Base-by-base conservation (phyloP, 2,113 vertebrate genomes). In the Serilophus lunatus region DNA sequence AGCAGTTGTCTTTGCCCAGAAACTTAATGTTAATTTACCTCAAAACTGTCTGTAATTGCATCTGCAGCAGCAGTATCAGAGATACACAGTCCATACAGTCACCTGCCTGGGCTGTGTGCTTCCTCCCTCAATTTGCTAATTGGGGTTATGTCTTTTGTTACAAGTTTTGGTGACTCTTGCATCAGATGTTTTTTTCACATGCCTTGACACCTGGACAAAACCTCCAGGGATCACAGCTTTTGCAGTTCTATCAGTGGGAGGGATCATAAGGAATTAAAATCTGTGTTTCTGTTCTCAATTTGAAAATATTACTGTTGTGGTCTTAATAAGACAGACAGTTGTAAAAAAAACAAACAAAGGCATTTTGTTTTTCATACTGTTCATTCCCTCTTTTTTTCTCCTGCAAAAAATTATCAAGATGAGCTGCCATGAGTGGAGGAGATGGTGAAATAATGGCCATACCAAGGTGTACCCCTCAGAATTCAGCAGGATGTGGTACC, bases 51-150 rank as follows among this genome's bases (percentile, higher is more conserved):
- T 70, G 15, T 60, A 38, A 60, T 10, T 83, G 7, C 13, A 28
- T 47, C 4, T 35, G n/a, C 6, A 53, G 24, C 9, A 54, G 36
- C 44, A 83, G 12, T 68, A 26, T 33, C 56, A 82, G 69, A 26
- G 42, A 4, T 42, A 12, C 0, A 0, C 44, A 40, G 49, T 28
- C 18, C 14, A 19, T 8, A 18, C 18, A 13, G 64, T 65, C 51
- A 59, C 23, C 59, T 85, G 0, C 0, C 1, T 16, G 9, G 22
- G 7, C n/a, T 69, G 5, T 40, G 25, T 78, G 35, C n/a, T 83
- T 83, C 13, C 18, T 5, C 20, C 69, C 28, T 66, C 7, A 18
- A 0, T 60, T 86, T 90, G 13, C 25, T 72, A 38, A 12, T 7
- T 18, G 53, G 44, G 18, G 71, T 25, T 1, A 14, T 17, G n/a